A percentile compares a stretch with the other conserved stretches of the same genome.
phyloP scores from a whole-genome alignment of 2,888 invertebrate genomes.

The Chromoteleia sp. region DNA sequence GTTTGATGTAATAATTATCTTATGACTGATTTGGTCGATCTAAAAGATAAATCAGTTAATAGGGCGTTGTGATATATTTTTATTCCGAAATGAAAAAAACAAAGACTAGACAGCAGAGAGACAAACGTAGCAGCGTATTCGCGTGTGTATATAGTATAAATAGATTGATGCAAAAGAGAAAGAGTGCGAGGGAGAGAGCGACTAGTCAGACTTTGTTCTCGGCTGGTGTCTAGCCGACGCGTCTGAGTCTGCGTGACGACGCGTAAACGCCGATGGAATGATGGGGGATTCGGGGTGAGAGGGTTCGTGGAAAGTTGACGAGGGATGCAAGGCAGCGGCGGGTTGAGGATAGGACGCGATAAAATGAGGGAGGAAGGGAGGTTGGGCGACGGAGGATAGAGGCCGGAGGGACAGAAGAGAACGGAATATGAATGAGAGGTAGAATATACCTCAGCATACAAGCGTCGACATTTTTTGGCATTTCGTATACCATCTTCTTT shows the following conservation, averaged over 20 bases:
- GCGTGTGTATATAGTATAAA: constrained; percentile 50
- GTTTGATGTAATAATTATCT: no score
- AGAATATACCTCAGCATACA: constrained; percentile 36
- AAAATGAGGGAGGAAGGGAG: constrained; percentile 61
- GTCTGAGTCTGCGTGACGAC: constrained; percentile 82
- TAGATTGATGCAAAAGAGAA: constrained; percentile 56
- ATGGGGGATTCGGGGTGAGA: constrained; percentile 67
- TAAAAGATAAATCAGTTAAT: neutral
- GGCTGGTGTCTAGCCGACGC: constrained; percentile 80
- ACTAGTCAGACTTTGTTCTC: constrained; percentile 66
- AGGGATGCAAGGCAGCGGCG: constrained; percentile 63
- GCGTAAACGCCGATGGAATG: constrained; percentile 78
- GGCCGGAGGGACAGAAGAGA: constrained; percentile 45
- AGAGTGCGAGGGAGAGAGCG: constrained; percentile 48
- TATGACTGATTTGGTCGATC: no score
- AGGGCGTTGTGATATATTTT: constrained; percentile 7
- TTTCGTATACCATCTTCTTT: constrained; percentile 40
- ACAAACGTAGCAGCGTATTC: constrained; percentile 48
- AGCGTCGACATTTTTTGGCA: constrained; percentile 61
- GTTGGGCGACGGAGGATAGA: constrained; percentile 53
- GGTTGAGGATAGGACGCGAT: constrained; percentile 81
- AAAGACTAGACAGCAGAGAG: constrained; percentile 33
- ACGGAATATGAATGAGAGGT: constrained; percentile 43
- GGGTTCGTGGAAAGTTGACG: constrained; percentile 54
- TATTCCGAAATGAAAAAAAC: constrained; percentile 38